Evolutionary conservation across 2,113 vertebrate genomes (phyloP), one percentile per base, ranked within the genome.

Genomic region (crab-eating macaque (Macaca fascicularis)): DNA sequence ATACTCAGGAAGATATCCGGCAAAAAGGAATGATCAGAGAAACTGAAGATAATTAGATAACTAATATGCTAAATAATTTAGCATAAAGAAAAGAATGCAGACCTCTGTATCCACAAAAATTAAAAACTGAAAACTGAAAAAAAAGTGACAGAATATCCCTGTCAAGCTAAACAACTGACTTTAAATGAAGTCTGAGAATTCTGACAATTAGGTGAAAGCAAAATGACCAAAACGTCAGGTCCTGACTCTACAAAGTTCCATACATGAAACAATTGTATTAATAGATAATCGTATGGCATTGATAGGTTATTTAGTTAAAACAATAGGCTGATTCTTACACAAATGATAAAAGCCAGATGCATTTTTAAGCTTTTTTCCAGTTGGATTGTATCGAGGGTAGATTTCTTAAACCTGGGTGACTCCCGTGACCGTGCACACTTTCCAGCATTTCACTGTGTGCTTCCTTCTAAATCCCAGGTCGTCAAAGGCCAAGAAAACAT

Each of bases 81-180:
- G 9, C 10, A 2, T 50, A 0, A 1, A 64, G 45, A 48, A 38
- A 32, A 57, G 2, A 75, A 11, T n/a, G 6, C 0, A 74, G 59
- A 84, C 0, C 3, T 61, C 35, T 40, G 50, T 50, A 14, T 52
- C 50, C 1, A 52, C 14, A 52, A 52, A 52, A 52, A 52, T 52
- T 52, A 52, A 52, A 52, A 52, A 0, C 3, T 30, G 12, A 80
- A 16, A 25, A 45, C 1, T 45, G 43, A 45, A 45, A 45, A 45
- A 43, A 43, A 6, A n/a, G 12, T 3, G 4, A 30, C 25, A 38
- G 64, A 5, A 1, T 2, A 30, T 6, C 9, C 23, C 14, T 4
- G 23, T 0, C 61, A 38, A 40, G 7, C 23, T 14, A 27, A 38
- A 23, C 4, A 38, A 23, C 4, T 64, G 45, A 27, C 20, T 43